Percentiles rank a stretch among this genome's conserved stretches.
Conservation (phyloP, 2,888 invertebrate genomes). For the Fragum fragum region DNA sequence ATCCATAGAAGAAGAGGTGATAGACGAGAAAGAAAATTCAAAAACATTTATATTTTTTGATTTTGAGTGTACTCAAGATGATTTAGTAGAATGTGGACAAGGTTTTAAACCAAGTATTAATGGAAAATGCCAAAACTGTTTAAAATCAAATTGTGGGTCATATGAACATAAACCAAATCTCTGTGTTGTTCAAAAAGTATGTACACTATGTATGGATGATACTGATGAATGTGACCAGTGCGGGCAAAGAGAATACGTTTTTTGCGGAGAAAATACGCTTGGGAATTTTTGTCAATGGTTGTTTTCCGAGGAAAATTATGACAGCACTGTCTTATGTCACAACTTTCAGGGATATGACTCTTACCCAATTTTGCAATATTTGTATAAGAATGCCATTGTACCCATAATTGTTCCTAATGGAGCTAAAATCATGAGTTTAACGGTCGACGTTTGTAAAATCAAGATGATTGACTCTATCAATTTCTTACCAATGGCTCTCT, state of each 20-base stretch:
- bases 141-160: conserved; percentile 30
- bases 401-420: conserved; percentile 51
- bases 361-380: conserved; percentile 55
- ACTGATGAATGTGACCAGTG: conserved; percentile 10
- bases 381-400: conserved; percentile 45
- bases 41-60: conserved; percentile 41
- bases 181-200: conserved; percentile 50
- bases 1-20: conserved; percentile 22
- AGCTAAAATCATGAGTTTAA: conserved; percentile 46
- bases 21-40: conserved; percentile 21
- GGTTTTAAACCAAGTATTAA: conserved; percentile 10
- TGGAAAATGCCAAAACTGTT: conserved; percentile 37
- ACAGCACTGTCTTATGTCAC: conserved; percentile 34
- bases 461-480: conserved; percentile 59
- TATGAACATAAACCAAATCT: conserved; percentile 49
- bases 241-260: conserved; percentile 25
- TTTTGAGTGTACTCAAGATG: conserved; percentile 43
- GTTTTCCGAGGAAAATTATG: conserved; percentile 40
- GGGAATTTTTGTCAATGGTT: conserved; percentile 32
- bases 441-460: conserved; percentile 39
- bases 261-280: conserved; percentile 19
- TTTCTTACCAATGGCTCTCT: conserved; percentile 58
- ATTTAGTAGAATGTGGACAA: conserved; percentile 33
- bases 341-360: conserved; percentile 54
- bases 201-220: conserved; percentile 34